These are phyloP conservation scores for Teleogryllus occipitalis DNA, from an alignment of 1,140 invertebrate species.

Conservation along the genomic window DNA sequence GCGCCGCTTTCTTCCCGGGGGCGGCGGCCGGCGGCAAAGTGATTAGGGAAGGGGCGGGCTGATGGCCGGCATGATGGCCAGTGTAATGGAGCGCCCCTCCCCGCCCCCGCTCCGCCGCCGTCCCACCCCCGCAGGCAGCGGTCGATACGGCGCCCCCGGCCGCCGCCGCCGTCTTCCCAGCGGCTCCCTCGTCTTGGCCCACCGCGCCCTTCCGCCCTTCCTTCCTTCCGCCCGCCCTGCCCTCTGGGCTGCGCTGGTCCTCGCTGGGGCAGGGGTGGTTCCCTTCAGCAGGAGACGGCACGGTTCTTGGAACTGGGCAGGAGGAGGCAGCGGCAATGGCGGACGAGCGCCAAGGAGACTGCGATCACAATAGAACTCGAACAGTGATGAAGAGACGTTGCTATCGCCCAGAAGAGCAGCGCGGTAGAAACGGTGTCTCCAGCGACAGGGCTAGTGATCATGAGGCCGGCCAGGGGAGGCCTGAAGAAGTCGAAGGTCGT, in stretches of 20 bases:
- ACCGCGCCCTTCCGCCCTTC: too few relatives aligned
- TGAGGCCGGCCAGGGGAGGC: too few relatives aligned
- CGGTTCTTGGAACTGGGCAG: not conserved
- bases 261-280: not conserved
- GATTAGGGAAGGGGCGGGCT: not conserved
- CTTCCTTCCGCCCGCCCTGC: not conserved
- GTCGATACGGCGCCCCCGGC: not conserved
- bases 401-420: too few relatives aligned
- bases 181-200: not conserved
- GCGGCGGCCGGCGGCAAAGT: not conserved
- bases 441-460: too few relatives aligned
- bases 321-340: not conserved
- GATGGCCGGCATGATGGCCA: slow-evolving; percentile 2
- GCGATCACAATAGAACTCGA: too few relatives aligned
- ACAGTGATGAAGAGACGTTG: too few relatives aligned
- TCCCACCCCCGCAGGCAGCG: too few relatives aligned
- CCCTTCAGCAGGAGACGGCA: not conserved
- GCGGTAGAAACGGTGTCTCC: too few relatives aligned
- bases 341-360: too few relatives aligned
- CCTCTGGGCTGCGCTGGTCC: not conserved
- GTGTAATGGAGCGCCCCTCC: not conserved
- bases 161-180: too few relatives aligned
- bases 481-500: too few relatives aligned
- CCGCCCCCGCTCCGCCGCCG: too few relatives aligned
- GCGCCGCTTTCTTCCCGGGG: not conserved